Percentiles rank a stretch among this genome's conserved stretches.
phyloP scores from a whole-genome alignment of 2,797 vertebrate species.

The Esox masquinongy region DNA sequence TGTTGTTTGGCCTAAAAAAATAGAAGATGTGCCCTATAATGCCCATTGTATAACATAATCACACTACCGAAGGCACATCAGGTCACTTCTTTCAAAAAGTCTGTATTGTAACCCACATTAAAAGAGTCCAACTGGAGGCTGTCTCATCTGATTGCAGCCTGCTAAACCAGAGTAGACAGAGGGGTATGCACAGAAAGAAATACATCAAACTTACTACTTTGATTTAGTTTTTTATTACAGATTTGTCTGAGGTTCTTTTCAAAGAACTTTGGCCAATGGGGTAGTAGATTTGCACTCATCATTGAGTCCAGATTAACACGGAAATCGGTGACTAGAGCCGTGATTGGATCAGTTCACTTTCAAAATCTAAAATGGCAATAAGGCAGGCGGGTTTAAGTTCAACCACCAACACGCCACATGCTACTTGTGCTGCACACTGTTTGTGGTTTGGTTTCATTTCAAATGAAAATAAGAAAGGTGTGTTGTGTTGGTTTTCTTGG shows the following conservation, averaged over 20 bases:
- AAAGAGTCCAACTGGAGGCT: slow-evolving; percentile 41
- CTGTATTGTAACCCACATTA: slow-evolving; percentile 32
- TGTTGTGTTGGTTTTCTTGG: no score
- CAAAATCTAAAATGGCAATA: background rate
- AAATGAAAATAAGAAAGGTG: no score
- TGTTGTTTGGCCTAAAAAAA: background rate
- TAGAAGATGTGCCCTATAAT: background rate
- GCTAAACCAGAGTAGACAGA: background rate
- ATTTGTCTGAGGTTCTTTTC: background rate
- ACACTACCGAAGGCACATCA: background rate
- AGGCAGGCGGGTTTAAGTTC: background rate
- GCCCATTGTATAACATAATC: background rate
- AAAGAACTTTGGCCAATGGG: background rate
- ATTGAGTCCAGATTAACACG: background rate
- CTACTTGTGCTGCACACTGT: no score
- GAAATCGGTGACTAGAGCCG: background rate
- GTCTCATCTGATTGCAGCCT: slow-evolving; percentile 9
- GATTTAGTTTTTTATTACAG: background rate
- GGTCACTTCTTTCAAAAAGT: background rate
- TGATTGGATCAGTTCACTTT: background rate
- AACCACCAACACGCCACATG: no score
- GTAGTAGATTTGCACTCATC: background rate
- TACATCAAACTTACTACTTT: slow-evolving; percentile 31
- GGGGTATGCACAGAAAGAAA: slow-evolving; percentile 45
- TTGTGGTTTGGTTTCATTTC: no score